Conservation (phyloP, 2,888 invertebrate species). For the Nipponacmea schrenckii region DNA sequence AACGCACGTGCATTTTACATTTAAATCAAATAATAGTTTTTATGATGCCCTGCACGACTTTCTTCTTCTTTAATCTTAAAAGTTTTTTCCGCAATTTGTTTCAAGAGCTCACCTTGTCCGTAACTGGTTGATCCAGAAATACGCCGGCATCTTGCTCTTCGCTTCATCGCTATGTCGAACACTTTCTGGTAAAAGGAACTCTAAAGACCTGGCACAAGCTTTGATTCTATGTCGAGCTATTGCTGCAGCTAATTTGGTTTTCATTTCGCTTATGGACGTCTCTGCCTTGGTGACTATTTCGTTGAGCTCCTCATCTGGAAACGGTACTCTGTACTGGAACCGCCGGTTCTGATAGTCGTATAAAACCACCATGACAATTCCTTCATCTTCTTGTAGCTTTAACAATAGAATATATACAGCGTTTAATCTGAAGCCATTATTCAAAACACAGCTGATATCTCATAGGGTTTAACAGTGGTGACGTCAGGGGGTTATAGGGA, state of each 20-base stretch:
- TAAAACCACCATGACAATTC: conserved; percentile 59
- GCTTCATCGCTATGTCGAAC: conserved; percentile 56
- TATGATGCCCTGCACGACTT: too few species aligned
- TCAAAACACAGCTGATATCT: too few species aligned
- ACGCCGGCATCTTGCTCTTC: conserved; percentile 53
- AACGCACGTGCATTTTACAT: background rate
- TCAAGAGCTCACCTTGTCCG: conserved; percentile 57
- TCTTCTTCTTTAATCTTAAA: too few species aligned
- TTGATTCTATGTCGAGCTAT: conserved; percentile 63
- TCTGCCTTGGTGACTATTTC: conserved; percentile 52
- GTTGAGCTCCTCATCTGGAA: conserved; percentile 41
- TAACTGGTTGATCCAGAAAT: conserved; percentile 62
- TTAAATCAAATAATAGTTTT: too few species aligned
- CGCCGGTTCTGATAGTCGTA: conserved; percentile 63
- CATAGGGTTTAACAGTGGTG: too few species aligned
- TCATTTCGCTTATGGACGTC: conserved; percentile 51
- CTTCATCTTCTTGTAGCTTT: conserved; percentile 50
- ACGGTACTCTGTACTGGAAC: conserved; percentile 56
- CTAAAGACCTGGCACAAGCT: conserved; percentile 54
- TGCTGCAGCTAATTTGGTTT: conserved; percentile 60
- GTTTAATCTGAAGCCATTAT: too few species aligned
- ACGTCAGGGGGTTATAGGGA: too few species aligned
- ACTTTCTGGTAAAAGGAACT: conserved; percentile 59
- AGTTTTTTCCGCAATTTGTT: too few species aligned
- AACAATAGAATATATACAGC: conserved; percentile 19